Conservation (phyloP, 2,113 vertebrate species). For the Caranx melampygus region DNA sequence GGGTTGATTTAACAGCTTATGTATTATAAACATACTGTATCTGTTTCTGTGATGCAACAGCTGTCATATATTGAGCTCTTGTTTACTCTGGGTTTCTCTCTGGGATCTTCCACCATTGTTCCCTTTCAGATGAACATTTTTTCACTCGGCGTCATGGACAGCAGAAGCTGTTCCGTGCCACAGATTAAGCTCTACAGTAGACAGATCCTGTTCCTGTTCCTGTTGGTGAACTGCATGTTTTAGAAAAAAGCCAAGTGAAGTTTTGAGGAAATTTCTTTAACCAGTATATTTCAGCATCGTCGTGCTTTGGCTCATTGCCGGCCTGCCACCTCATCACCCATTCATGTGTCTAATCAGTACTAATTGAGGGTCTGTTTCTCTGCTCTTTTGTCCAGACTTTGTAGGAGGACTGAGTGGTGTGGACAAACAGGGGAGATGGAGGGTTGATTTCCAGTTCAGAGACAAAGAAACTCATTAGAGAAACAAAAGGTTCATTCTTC, state of each 20-base stretch:
- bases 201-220: background rate
- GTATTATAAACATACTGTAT: background rate
- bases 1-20: background rate
- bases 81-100: conserved; percentile 9
- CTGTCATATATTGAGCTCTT: conserved; percentile 2
- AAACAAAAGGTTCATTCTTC: conserved; percentile 66
- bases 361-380: conserved; percentile 62
- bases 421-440: conserved; percentile 21
- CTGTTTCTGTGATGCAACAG: background rate
- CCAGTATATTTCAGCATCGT: background rate
- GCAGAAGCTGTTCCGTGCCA: background rate
- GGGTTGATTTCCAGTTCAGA: conserved; percentile 18
- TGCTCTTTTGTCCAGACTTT: conserved; percentile 50
- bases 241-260: background rate
- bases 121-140: background rate
- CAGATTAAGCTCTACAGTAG: background rate
- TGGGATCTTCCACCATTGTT: conserved; percentile 15
- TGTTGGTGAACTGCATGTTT: background rate
- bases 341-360: conserved; percentile 69
- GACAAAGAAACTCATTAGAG: conserved; percentile 65
- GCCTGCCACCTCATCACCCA: conserved; percentile 54
- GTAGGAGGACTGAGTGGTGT: conserved; percentile 1
- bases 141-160: background rate
- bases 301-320: background rate
- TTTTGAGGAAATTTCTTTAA: background rate